phyloP scores from a whole-genome alignment of 2,888 invertebrate species.

The Aphrophora alni region DNA sequence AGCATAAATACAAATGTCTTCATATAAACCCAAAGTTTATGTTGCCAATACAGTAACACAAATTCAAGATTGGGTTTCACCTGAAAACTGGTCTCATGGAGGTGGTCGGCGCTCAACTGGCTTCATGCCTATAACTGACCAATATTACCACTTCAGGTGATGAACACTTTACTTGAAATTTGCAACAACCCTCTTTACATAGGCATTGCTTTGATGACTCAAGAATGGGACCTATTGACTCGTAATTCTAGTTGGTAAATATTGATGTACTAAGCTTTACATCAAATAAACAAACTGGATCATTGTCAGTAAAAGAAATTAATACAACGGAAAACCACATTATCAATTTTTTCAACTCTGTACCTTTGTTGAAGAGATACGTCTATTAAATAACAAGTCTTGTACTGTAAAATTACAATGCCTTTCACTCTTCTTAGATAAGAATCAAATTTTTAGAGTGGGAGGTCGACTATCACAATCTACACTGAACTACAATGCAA shows the following conservation, averaged over 20 bases:
- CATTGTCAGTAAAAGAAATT: neutral
- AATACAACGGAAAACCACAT: neutral
- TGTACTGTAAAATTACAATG: no score
- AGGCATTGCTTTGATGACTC: no score
- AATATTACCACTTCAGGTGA: no score
- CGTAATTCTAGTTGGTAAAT: no score
- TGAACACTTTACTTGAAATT: no score
- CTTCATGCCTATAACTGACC: conserved; percentile 24
- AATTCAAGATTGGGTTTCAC: neutral
- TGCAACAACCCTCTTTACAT: no score
- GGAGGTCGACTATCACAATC: conserved; percentile 39
- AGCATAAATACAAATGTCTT: no score
- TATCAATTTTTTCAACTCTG: neutral
- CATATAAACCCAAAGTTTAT: no score
- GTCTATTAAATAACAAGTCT: neutral
- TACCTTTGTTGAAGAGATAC: no score
- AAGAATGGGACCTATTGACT: no score
- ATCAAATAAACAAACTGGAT: neutral
- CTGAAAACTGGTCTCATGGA: conserved; percentile 49
- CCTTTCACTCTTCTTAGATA: conserved; percentile 17
- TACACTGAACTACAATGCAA: conserved; percentile 20
- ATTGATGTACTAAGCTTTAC: no score
- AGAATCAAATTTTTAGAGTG: conserved; percentile 35
- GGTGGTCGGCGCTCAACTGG: conserved; percentile 47
- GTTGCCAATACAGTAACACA: no score